Conservation (phyloP, 2,113 vertebrate species). For the Shinisaurus crocodilurus region DNA sequence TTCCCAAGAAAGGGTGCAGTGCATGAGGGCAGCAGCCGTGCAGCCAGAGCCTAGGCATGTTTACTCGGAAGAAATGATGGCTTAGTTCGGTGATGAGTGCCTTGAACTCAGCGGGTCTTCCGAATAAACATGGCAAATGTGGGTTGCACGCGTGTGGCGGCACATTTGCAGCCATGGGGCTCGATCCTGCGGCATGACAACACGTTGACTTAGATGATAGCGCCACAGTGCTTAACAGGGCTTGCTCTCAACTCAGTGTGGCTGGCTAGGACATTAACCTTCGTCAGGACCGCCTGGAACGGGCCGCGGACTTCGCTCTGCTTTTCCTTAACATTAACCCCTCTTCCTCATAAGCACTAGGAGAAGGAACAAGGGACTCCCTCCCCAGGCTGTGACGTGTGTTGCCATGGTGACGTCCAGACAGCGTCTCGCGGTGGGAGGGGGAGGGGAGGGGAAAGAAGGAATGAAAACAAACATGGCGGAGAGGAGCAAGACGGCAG, state of each 20-base stretch:
- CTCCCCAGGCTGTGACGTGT: constrained; percentile 56
- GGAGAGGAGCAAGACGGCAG: constrained; percentile 79
- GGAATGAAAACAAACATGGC: constrained; percentile 81
- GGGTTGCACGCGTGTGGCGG: neutral
- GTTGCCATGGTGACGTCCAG: constrained; percentile 66
- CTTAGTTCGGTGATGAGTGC: too few relatives aligned
- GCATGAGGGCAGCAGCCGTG: too few relatives aligned
- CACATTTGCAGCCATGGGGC: neutral
- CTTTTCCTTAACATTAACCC: neutral
- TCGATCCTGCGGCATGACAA: neutral
- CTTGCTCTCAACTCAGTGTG: neutral
- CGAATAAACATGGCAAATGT: neutral
- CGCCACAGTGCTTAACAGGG: neutral
- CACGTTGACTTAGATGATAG: neutral
- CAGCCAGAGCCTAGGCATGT: too few relatives aligned
- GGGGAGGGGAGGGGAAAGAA: constrained; percentile 6
- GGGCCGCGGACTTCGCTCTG: neutral
- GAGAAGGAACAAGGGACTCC: constrained; percentile 29
- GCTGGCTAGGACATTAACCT: neutral
- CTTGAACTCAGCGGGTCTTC: neutral
- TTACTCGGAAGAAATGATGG: too few relatives aligned
- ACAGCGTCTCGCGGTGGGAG: constrained; percentile 59
- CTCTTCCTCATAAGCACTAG: neutral
- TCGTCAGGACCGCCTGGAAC: too few relatives aligned
- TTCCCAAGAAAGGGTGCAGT: too few relatives aligned